A percentile compares a stretch with the other conserved stretches of the same genome.
Conservation (phyloP, 2,888 invertebrate species). For the Diarsia brunnea region DNA sequence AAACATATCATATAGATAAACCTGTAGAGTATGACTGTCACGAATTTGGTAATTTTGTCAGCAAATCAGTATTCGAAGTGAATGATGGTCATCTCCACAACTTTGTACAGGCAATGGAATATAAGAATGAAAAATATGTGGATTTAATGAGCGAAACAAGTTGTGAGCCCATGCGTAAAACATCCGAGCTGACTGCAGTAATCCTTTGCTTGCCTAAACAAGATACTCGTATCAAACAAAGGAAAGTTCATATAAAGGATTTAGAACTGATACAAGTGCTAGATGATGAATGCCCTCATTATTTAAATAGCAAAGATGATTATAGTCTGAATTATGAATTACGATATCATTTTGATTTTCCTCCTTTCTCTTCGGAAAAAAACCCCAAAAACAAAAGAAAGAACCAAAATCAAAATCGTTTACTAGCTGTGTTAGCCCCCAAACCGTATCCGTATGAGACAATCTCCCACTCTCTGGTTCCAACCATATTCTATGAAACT, state of each 20-base stretch:
- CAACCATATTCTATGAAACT: constrained; percentile 62
- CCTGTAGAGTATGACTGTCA: not conserved
- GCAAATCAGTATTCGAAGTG: not conserved
- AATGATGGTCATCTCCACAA: constrained; percentile 36
- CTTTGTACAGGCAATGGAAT: constrained; percentile 29
- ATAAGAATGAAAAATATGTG: not conserved
- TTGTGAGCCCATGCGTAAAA: constrained; percentile 13
- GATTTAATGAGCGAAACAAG: not conserved
- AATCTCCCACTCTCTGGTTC: constrained; percentile 18
- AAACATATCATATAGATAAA: not conserved
- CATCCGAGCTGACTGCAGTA: constrained; percentile 22
- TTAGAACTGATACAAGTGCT: constrained; percentile 13
- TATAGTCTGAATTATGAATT: not conserved
- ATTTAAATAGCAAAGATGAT: not conserved
- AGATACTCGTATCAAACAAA: fast-evolving
- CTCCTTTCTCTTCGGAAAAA: no score
- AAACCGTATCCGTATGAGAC: constrained; percentile 43
- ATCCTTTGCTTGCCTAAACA: constrained; percentile 37
- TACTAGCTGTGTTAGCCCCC: constrained; percentile 55
- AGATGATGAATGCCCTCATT: not conserved
- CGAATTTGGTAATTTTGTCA: constrained; percentile 50
- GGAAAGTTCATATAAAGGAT: constrained; percentile 8
- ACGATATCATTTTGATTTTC: no score
- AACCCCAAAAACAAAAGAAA: no score
- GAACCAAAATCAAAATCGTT: not conserved